Base-by-base conservation (phyloP, 2,113 vertebrate species). In the Oryzias celebensis region DNA sequence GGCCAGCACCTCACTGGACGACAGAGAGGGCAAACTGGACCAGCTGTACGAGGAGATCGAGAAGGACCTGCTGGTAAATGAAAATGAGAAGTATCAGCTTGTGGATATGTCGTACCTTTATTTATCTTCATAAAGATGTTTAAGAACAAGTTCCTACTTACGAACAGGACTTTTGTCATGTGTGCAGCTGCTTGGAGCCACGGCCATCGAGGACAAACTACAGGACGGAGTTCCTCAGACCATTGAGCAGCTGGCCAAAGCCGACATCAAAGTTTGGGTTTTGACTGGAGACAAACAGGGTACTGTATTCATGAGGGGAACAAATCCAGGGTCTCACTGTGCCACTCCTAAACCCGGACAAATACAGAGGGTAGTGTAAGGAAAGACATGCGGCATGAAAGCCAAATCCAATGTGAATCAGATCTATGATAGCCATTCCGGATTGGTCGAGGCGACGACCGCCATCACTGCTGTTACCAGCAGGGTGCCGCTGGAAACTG, bases 201-300 rank as follows among this genome's bases (percentile, higher is more conserved):
- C 97, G 31, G 97, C 96, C 0, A 94, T 98, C 31, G 97, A 99
- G 68, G 97, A 99, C 87, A 98, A 98, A 84, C 80, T 98, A 0
- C 97, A 99, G 49, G 94, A 96, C 0, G 94, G 94, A 20, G 97
- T 99, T 0, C 93, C 95, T 59, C 94, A 98, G 73, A 97, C 96
- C 2, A 94, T 98, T 15, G 89, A 93, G 84, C 93, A 88, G 71
- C 91, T 99, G 63, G 83, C 87, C 69, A 95, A 92, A 85, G 96
- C 97, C 2, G 90, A 92, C 81, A 96, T 98, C 86, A 98, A 96
- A 84, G 89, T 97, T 61, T 98, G 97, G 97, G 93, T 98, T 77
- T 90, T 99, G 49, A 99, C 96, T 0, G 97, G 97, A 14, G 97
- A 99, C 88, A 99, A 98, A 53, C 96, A 98, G 95, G 97, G 97